Base-by-base conservation (phyloP, 2,113 vertebrate genomes). In the Pristiophorus japonicus region DNA sequence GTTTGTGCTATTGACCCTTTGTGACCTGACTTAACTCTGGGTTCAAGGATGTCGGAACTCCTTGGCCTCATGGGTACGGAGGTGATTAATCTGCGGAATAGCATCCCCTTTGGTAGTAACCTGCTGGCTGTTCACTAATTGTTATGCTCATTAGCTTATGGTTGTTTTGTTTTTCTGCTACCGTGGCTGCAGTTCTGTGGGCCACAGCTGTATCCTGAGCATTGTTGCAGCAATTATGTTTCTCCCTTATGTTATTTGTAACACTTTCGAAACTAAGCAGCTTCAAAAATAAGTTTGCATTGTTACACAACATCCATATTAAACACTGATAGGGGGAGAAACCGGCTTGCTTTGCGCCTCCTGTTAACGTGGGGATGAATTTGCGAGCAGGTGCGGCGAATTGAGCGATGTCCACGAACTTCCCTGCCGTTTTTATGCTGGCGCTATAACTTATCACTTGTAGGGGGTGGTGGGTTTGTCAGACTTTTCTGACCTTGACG, bases 41-140 rank as follows among this genome's bases (percentile, higher is more conserved):
- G 18, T 38, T 63, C 88, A 92, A 38, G 38, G 14, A 63, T 16
- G n/a, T n/a, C 7, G 7, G 8, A 87, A 11, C 85, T 55, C 59
- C n/a, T 38, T 63, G 34, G 34, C 88, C 88, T 92, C 88, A 22
- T 22, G 34, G 88, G 59, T 63, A 92, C 8, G 34, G 88, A 63
- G 62, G 55, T 14, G 16, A 92, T 62, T 92, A 92, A 63, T 92
- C 34, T 38, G n/a, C 34, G 59, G 88, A 63, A 92, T 92, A 92
- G 55, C 34, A 38, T 92, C 88, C 63, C 88, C 88, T 59, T 92
- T 20, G 59, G 34, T 63, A 63, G 59, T 63, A 18, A 34, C 34
- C 88, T 20, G 59, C 88, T 92, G 88, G 88, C 88, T 63, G 59
- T 63, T 92, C 88, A 8, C 88, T 63, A 63, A 20, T 91, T 63